Percentiles rank a stretch among this genome's conserved stretches.
These are phyloP conservation scores for Tanytarsus gracilentus DNA, from an alignment of 2,888 invertebrate genomes.

Conservation along the genomic window DNA sequence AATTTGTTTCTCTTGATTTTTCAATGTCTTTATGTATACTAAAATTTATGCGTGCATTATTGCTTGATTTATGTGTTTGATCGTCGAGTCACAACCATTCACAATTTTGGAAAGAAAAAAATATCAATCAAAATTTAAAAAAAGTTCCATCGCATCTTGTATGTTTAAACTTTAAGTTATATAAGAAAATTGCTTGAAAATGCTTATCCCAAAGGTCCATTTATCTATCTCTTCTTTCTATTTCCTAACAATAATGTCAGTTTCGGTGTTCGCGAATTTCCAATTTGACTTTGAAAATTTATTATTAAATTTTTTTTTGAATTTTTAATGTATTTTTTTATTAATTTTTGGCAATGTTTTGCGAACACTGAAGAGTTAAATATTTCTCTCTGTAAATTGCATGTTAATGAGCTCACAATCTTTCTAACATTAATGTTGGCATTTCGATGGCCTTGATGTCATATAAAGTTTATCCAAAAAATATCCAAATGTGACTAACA, in stretches of 20 bases:
- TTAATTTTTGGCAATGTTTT: no score
- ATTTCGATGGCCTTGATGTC: neutral
- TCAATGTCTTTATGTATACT: slow-evolving; percentile 8
- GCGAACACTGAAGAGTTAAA: no score
- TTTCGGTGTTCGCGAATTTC: neutral
- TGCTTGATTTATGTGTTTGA: neutral
- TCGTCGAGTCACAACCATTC: neutral
- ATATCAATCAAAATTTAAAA: neutral
- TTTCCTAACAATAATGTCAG: neutral
- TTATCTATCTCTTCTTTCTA: neutral
- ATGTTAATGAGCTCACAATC: no score
- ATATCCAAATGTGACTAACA: neutral
- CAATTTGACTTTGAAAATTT: neutral
- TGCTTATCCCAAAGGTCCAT: slow-evolving; percentile 32
- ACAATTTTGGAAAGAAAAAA: neutral
- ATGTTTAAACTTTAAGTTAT: neutral
- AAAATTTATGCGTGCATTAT: no score
- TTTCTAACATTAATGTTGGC: no score
- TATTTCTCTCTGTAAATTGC: no score
- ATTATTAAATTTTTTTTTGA: no score
- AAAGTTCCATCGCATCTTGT: no score
- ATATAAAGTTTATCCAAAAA: neutral
- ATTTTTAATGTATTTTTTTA: no score
- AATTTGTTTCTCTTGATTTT: slow-evolving; percentile 7
- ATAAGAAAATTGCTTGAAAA: neutral